Base-by-base conservation (phyloP, 1,140 invertebrate species). In the Drosophila pachea region DNA sequence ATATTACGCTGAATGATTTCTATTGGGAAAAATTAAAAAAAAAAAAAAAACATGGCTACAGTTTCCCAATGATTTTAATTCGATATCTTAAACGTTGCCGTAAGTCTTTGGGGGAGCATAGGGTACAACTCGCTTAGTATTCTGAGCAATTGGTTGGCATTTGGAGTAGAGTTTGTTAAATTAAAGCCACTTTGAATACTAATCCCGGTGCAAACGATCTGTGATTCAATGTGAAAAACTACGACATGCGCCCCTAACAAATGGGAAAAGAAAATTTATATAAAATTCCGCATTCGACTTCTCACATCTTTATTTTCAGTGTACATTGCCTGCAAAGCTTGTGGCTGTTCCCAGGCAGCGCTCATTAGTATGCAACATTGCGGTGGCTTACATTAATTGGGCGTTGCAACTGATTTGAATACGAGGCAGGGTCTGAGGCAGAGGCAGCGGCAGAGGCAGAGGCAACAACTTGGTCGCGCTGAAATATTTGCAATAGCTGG, bases 381-480 rank as follows among this genome's bases (percentile, higher is more conserved):
- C 76, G 70, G 70, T 72, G 72, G 68, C 74, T 78, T 87, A 87
- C 84, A 87, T 87, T 87, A 87, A 87, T 87, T 87, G 83, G 83
- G 84, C 83, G 78, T 76, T 87, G 84, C 83, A 87, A 70, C 78
- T 87, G 83, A 87, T 87, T 87, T 87, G 83, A 87, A 87, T 87
- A 87, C 74, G 68, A 69, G 71, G 55, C 50, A 60, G 58, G 47
- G 42, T 40, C 40, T 55, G n/a, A 33, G 36, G 61, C 42, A 59
- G 47, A 48, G 36, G 38, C 50, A 36, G 16, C 33, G 9, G 47
- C 43, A 56, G 11, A 43, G 35, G 36, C 38, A 33, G 22, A 43
- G 35, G 36, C 38, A 33, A 3, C 22, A 22, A 22, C 22, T 22
- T 22, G 22, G 1, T 22, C 22, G 22, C 22, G 22, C 47, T 43